These are phyloP conservation scores for Pimephales promelas DNA, from an alignment of 2,113 vertebrate genomes.

Conservation along the genomic window DNA sequence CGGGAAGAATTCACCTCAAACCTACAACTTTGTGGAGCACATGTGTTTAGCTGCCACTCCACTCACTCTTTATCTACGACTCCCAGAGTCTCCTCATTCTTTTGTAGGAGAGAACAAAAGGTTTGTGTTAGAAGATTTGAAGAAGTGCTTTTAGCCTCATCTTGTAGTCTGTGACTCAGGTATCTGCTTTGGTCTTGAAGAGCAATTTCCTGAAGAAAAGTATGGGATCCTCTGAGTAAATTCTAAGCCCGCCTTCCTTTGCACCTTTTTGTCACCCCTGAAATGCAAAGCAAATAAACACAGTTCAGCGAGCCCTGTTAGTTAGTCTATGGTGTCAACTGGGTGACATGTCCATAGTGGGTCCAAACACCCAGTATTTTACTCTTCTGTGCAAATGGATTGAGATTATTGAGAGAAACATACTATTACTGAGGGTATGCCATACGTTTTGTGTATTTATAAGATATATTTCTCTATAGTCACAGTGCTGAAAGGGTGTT, in stretches of 20 bases:
- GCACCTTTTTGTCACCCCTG: constrained; percentile 38
- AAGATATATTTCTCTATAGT: not conserved
- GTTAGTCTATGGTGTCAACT: constrained; percentile 53
- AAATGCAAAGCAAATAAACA: constrained; percentile 70
- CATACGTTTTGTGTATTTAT: not conserved
- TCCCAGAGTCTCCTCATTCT: constrained; percentile 66
- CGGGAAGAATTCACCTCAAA: not conserved
- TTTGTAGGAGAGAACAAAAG: constrained; percentile 75
- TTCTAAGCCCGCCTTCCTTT: constrained; percentile 61
- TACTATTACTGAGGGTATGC: not conserved
- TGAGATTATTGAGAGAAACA: constrained; percentile 2
- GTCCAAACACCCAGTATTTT: constrained; percentile 7
- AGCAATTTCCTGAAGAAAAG: constrained; percentile 74
- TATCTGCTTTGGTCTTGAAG: constrained; percentile 70
- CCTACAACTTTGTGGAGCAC: constrained; percentile 69
- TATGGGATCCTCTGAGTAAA: constrained; percentile 61
- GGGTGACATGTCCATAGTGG: constrained; percentile 35
- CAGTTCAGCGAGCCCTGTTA: constrained; percentile 38
- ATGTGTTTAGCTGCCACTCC: constrained; percentile 59
- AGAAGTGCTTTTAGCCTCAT: constrained; percentile 77
- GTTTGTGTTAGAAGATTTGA: constrained; percentile 65
- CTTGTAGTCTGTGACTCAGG: constrained; percentile 70
- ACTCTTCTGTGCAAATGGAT: constrained; percentile 4
- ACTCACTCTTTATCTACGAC: constrained; percentile 62
- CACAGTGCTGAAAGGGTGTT: not conserved